phyloP scores from a whole-genome alignment of 2,797 vertebrate species.

The Alosa sapidissima region DNA sequence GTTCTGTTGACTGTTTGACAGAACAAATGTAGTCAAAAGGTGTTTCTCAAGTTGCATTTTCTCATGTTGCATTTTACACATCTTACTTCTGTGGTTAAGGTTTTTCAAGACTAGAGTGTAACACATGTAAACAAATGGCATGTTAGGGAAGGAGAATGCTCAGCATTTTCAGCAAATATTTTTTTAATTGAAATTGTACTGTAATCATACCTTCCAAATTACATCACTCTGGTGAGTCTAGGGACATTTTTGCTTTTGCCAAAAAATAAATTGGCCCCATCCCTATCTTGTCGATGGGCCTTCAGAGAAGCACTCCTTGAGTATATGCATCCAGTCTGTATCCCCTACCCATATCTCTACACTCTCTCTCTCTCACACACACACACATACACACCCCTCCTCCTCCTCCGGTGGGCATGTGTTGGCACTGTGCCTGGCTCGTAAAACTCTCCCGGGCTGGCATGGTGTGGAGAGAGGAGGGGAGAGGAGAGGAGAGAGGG shows the following conservation, averaged over 20 bases:
- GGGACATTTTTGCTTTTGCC: no score
- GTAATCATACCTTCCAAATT: no score
- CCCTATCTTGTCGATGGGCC: not conserved
- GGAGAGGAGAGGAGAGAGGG: not conserved
- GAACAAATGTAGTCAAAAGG: not conserved
- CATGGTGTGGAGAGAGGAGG: conserved; percentile 78
- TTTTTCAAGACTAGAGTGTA: not conserved
- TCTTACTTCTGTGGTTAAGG: not conserved
- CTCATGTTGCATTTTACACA: not conserved
- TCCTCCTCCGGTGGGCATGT: conserved; percentile 92
- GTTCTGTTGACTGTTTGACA: not conserved
- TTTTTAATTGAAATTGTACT: not conserved
- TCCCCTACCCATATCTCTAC: not conserved
- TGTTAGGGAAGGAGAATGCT: not conserved
- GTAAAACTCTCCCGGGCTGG: conserved; percentile 94
- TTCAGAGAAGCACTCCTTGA: not conserved
- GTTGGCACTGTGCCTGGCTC: conserved; percentile 95
- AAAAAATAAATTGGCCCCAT: no score
- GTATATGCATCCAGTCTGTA: not conserved
- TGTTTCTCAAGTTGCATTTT: not conserved
- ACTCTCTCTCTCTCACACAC: not conserved
- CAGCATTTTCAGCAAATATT: not conserved
- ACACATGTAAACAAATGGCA: not conserved
- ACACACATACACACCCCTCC: conserved; percentile 34
- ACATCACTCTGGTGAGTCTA: no score